phyloP scores from a whole-genome alignment of 1,140 invertebrate species.

The Myzus persicae region DNA sequence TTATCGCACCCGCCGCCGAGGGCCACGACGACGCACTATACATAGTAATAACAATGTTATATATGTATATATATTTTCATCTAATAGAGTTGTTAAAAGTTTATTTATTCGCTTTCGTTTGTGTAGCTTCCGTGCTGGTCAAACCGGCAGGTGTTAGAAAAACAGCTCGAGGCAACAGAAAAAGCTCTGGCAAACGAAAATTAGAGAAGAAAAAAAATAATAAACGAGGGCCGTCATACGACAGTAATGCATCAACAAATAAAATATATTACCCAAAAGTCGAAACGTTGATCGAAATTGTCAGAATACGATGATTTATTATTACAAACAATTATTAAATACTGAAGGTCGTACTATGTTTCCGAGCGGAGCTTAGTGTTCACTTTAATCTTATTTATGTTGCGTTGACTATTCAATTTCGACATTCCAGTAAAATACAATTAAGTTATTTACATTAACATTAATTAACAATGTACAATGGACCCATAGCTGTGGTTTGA shows the following conservation, averaged over 20 bases:
- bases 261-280: neutral
- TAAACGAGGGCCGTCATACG: neutral
- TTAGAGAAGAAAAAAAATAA: neutral
- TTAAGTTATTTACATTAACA: neutral
- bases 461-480: neutral
- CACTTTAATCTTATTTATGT: neutral
- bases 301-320: neutral
- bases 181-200: neutral
- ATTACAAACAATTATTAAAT: neutral
- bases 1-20: neutral
- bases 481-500: neutral
- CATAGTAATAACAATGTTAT: neutral
- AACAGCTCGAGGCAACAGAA: neutral
- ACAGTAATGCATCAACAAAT: neutral
- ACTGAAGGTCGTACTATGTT: neutral
- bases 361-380: neutral
- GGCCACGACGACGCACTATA: neutral
- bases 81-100: neutral
- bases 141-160: neutral
- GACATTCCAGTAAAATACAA: neutral
- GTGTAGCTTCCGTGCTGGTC: neutral
- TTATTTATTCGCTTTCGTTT: neutral
- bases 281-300: neutral
- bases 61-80: neutral
- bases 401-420: neutral